These are phyloP conservation scores for Trisateles emortualis DNA, from an alignment of 2,888 invertebrate genomes.

Conservation along the genomic window DNA sequence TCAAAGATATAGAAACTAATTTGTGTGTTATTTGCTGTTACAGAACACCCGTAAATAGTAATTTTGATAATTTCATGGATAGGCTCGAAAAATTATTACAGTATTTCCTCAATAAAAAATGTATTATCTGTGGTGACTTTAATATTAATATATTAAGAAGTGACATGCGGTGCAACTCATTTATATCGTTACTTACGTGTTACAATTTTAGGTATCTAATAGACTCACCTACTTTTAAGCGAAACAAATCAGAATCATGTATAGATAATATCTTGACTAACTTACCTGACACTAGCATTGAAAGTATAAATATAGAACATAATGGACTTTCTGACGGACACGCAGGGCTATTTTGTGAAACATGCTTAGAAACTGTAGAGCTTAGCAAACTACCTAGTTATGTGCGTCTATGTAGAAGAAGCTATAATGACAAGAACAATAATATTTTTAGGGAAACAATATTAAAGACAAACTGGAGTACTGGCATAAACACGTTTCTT, in stretches of 20 bases:
- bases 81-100: no score
- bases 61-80: background rate
- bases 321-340: background rate
- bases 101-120: background rate
- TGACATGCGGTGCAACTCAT: background rate
- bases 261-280: slow-evolving; percentile 2
- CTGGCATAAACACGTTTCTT: background rate
- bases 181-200: background rate
- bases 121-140: no score
- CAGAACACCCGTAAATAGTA: background rate
- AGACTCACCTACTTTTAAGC: background rate
- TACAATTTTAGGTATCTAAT: background rate
- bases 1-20: no score
- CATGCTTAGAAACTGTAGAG: no score
- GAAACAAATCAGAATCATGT: background rate
- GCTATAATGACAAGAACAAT: no score
- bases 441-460: no score
- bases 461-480: background rate
- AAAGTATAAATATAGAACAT: background rate
- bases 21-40: slow-evolving; percentile 1
- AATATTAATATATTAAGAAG: no score
- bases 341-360: no score
- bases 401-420: no score
- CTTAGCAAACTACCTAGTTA: no score
- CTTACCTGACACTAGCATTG: no score